Conservation (phyloP, 2,888 invertebrate genomes). For the Chelonus formosanus region DNA sequence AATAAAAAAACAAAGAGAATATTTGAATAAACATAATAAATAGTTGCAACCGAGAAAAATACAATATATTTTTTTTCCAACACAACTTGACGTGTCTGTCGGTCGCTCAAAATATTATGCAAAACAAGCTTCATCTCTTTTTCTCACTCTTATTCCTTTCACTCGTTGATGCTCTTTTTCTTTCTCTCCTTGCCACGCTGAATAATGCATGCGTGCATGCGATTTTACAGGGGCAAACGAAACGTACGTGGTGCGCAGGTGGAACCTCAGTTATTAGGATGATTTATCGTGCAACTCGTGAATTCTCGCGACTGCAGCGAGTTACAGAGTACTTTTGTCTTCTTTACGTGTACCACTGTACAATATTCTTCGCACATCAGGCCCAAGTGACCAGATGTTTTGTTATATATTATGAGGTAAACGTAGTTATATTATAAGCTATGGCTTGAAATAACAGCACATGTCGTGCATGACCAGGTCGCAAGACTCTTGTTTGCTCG, state of each 20-base stretch:
- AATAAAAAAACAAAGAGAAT: slow-evolving; percentile 5
- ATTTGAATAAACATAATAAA: slow-evolving; percentile 7
- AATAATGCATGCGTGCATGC: slow-evolving; percentile 58
- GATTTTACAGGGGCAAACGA: slow-evolving; percentile 52
- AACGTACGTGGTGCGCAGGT: slow-evolving; percentile 52
- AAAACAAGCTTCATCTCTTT: slow-evolving; percentile 40
- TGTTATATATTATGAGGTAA: neutral
- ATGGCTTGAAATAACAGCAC: neutral
- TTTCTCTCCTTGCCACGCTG: slow-evolving; percentile 43
- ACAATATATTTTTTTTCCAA: neutral
- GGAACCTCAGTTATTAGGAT: slow-evolving; percentile 59
- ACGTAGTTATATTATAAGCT: neutral
- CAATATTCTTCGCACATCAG: too few species aligned
- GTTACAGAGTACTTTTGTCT: neutral
- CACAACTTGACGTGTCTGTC: slow-evolving; percentile 33
- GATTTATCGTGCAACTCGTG: slow-evolving; percentile 52
- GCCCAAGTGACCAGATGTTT: neutral
- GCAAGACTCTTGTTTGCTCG: neutral
- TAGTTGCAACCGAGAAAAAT: slow-evolving; percentile 16
- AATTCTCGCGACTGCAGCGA: slow-evolving; percentile 47
- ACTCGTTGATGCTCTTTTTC: slow-evolving; percentile 7
- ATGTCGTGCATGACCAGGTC: slow-evolving; percentile 4
- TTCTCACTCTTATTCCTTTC: slow-evolving; percentile 41
- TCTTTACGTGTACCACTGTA: neutral
- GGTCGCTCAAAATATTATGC: slow-evolving; percentile 52